phyloP scores from a whole-genome alignment of 37 sponge, comb jelly and placozoan species.

The Eunapius fragilis region DNA sequence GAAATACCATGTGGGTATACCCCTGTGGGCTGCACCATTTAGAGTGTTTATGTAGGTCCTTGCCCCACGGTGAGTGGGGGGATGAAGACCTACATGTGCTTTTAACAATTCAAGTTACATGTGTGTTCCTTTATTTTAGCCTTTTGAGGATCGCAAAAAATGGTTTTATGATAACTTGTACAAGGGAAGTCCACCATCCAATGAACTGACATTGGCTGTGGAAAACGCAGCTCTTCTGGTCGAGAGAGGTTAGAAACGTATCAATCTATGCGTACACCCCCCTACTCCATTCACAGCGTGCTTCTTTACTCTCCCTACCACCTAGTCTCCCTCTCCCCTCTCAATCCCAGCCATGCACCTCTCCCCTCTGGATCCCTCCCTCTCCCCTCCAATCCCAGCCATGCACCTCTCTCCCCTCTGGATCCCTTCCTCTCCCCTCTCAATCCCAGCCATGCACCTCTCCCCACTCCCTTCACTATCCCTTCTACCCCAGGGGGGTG shows the following conservation, averaged over 20 bases:
- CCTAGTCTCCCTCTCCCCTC: too few relatives aligned
- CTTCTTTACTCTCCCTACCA: too few relatives aligned
- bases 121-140: constrained; percentile 25
- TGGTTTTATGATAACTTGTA: constrained; percentile 99
- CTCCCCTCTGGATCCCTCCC: not conserved
- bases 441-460: not conserved
- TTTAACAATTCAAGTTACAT: not conserved
- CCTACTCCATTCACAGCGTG: too few relatives aligned
- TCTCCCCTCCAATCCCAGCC: not conserved
- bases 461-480: too few relatives aligned
- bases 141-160: constrained; percentile 84
- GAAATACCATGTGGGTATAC: too few relatives aligned
- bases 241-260: constrained; percentile 91
- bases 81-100: not conserved
- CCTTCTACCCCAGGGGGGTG: too few relatives aligned
- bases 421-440: not conserved
- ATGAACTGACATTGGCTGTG: constrained; percentile 27
- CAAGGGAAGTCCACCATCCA: constrained; percentile 41
- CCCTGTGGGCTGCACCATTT: not conserved
- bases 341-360: too few relatives aligned
- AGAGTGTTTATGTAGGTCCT: not conserved
- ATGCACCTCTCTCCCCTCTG: not conserved
- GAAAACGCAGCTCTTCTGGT: constrained; percentile 56
- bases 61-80: too few relatives aligned
- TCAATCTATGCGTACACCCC: too few relatives aligned